phyloP scores from a whole-genome alignment of 2,797 vertebrate genomes.

The Perodicticus potto region DNA sequence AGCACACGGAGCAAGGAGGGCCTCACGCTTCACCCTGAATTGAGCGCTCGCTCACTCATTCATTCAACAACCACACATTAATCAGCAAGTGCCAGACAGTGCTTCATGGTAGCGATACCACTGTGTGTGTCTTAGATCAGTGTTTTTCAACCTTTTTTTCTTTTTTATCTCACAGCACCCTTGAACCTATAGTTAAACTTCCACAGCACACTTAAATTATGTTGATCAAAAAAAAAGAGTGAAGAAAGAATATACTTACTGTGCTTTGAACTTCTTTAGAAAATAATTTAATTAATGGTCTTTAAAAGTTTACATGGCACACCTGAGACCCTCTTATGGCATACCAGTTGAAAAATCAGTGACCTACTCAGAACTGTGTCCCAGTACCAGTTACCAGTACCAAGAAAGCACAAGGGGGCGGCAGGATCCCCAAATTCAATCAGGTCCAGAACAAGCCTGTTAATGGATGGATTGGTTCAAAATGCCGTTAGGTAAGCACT shows the following conservation, averaged over 20 bases:
- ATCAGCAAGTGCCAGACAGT: neutral
- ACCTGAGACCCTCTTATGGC: too few relatives aligned
- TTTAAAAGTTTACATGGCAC: too few relatives aligned
- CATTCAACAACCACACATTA: neutral
- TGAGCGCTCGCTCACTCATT: neutral
- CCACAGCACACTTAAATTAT: too few relatives aligned
- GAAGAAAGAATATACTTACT: too few relatives aligned
- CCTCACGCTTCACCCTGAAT: neutral
- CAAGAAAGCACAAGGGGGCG: conserved; percentile 75
- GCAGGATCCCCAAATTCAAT: conserved; percentile 59
- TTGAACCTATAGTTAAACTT: too few relatives aligned
- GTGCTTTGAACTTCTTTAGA: too few relatives aligned
- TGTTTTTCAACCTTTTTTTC: too few relatives aligned
- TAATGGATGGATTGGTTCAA: conserved; percentile 9
- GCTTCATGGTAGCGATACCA: neutral
- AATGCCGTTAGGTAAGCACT: neutral
- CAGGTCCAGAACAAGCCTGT: neutral
- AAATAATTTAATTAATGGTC: too few relatives aligned
- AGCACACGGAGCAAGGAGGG: neutral
- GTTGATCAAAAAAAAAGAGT: too few relatives aligned
- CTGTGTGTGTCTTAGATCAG: neutral
- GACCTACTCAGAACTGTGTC: too few relatives aligned
- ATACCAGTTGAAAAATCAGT: too few relatives aligned
- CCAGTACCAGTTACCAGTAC: neutral
- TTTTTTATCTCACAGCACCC: too few relatives aligned